These are phyloP conservation scores for Sesamia nonagrioides DNA, from an alignment of 1,140 invertebrate species.

Conservation along the genomic window DNA sequence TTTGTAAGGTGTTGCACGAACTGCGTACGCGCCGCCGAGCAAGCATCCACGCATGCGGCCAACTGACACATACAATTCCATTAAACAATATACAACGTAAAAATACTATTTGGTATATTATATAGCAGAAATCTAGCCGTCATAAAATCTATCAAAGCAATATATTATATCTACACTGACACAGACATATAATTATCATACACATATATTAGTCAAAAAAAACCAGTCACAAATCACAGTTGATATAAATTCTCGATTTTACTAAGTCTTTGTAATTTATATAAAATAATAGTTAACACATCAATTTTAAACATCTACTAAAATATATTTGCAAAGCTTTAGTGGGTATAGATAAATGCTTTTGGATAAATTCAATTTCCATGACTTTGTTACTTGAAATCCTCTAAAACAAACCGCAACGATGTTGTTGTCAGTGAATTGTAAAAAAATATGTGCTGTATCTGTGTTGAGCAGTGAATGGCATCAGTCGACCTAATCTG, in stretches of 20 bases:
- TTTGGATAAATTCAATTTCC: slow-evolving; percentile 59
- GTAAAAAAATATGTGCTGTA: slow-evolving; percentile 44
- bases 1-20: slow-evolving; percentile 8
- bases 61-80: slow-evolving; percentile 77
- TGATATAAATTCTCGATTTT: slow-evolving; percentile 86
- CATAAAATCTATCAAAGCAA: slow-evolving; percentile 84
- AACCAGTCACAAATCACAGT: slow-evolving; percentile 87
- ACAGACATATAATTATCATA: slow-evolving; percentile 80
- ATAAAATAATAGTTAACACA: slow-evolving; percentile 79
- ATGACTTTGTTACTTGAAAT: slow-evolving; percentile 28
- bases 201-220: slow-evolving; percentile 85
- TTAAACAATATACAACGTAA: slow-evolving; percentile 85
- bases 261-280: slow-evolving; percentile 85
- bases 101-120: slow-evolving; percentile 87
- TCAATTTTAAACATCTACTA: slow-evolving; percentile 72
- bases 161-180: slow-evolving; percentile 77
- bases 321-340: slow-evolving; percentile 70
- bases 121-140: slow-evolving; percentile 85
- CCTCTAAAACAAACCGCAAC: slow-evolving; percentile 37
- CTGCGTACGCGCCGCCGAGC: slow-evolving; percentile 52
- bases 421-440: slow-evolving; percentile 47
- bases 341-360: slow-evolving; percentile 77
- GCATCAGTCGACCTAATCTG: slow-evolving; percentile 49
- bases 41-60: slow-evolving; percentile 51
- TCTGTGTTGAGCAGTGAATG: slow-evolving; percentile 59